Evolutionary conservation across 2,113 vertebrate species (phyloP).

Genomic region (Pipra filicauda): DNA sequence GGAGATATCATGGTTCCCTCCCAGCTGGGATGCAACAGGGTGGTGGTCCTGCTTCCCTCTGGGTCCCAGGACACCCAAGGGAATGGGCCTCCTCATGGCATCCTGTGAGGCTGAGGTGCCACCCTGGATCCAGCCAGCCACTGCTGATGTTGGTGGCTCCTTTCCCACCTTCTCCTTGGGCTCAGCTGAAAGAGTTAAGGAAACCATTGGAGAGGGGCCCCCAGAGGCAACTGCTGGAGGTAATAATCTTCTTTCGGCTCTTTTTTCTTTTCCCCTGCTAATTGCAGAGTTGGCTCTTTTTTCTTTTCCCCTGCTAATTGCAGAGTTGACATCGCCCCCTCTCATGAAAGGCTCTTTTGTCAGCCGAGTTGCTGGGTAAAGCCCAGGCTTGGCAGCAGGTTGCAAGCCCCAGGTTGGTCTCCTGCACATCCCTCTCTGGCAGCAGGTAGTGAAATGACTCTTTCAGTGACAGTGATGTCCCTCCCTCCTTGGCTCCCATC

Average conservation of each 20-base stretch:
- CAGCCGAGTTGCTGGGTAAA: conserved; percentile 21
- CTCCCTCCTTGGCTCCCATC: not conserved
- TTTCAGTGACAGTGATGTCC: not conserved
- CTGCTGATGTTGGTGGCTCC: not conserved
- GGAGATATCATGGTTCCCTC: not conserved
- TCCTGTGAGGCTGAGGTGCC: not conserved
- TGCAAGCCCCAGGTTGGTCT: not conserved
- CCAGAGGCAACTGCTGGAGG: conserved; percentile 12
- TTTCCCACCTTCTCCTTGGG: not conserved
- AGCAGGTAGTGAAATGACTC: conserved; percentile 29
- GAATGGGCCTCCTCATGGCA: fast-evolving
- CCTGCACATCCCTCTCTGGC: not conserved
- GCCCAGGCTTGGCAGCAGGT: conserved; percentile 21
- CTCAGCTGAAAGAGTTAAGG: conserved; percentile 35
- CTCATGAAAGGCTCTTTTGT: conserved; percentile 71
- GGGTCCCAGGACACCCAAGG: not conserved
- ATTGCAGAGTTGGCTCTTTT: conserved; percentile 39
- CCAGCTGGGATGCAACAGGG: not conserved
- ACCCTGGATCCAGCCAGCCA: fast-evolving
- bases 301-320: conserved; percentile 41
- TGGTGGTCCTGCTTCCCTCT: not conserved
- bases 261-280: conserved; percentile 35
- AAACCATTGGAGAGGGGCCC: not conserved
- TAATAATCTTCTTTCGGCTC: conserved; percentile 56
- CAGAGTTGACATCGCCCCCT: conserved; percentile 50